These are phyloP conservation scores for Hephaestus fuliginosus DNA, from an alignment of 2,797 vertebrate species.

Conservation along the genomic window DNA sequence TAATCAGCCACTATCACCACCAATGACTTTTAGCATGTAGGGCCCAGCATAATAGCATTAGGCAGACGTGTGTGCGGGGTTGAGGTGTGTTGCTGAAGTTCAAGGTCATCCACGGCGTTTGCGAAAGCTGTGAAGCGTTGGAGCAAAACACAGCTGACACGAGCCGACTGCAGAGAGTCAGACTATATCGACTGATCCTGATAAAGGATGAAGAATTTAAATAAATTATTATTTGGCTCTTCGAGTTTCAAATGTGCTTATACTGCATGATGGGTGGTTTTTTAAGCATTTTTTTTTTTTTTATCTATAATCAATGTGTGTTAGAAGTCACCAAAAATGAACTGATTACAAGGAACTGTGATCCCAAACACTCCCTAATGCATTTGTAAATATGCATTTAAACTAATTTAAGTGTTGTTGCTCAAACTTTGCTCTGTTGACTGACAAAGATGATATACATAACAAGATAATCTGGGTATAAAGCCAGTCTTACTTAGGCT, in stretches of 20 bases:
- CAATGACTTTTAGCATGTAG: slow-evolving; percentile 82
- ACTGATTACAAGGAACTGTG: slow-evolving; percentile 4
- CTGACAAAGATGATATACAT: background rate
- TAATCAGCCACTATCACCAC: slow-evolving; percentile 83
- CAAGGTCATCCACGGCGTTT: slow-evolving; percentile 68
- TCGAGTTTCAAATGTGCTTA: slow-evolving; percentile 1
- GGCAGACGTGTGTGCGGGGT: slow-evolving; percentile 58
- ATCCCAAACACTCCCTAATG: slow-evolving; percentile 6
- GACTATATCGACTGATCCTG: background rate
- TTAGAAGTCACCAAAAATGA: slow-evolving; percentile 27
- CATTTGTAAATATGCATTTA: background rate
- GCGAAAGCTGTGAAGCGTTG: slow-evolving; percentile 36
- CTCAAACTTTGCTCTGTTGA: background rate
- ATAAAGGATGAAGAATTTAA: background rate
- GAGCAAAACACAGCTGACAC: slow-evolving; percentile 31
- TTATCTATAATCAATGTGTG: slow-evolving; percentile 17
- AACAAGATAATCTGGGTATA: too few relatives aligned
- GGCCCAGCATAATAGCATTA: slow-evolving; percentile 79
- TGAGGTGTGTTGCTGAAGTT: slow-evolving; percentile 67
- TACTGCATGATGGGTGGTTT: background rate
- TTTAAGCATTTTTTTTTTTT: slow-evolving; percentile 19
- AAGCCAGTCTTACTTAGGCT: background rate
- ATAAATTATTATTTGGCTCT: slow-evolving; percentile 1
- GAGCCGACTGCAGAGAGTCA: slow-evolving; percentile 24
- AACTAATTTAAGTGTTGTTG: background rate